Conservation (phyloP, 1,140 invertebrate genomes). For the Luehdorfia chinensis region DNA sequence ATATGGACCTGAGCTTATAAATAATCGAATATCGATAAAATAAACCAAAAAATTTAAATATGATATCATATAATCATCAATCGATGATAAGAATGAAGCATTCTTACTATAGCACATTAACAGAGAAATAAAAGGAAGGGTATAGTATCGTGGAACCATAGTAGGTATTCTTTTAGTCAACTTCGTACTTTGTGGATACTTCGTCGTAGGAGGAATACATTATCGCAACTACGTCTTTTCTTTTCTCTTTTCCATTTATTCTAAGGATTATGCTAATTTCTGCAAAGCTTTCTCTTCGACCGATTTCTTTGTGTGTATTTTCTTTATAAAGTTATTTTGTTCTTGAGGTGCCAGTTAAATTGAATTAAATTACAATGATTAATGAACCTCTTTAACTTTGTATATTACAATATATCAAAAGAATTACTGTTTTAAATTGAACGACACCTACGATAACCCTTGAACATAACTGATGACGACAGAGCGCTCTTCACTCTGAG, state of each 20-base stretch:
- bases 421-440: no score
- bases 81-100: no score
- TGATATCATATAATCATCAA: no score
- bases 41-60: no score
- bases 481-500: no score
- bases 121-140: neutral
- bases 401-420: no score
- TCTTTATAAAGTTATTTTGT: slow-evolving; percentile 10
- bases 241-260: slow-evolving; percentile 11
- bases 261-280: slow-evolving; percentile 18
- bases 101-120: neutral
- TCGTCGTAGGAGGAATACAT: slow-evolving; percentile 16
- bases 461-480: no score
- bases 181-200: slow-evolving; percentile 14
- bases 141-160: neutral
- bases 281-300: slow-evolving; percentile 12
- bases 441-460: no score
- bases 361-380: no score
- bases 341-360: neutral
- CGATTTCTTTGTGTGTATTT: slow-evolving; percentile 11
- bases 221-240: slow-evolving; percentile 17
- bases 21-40: no score
- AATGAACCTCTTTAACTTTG: no score
- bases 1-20: no score
- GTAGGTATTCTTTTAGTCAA: slow-evolving; percentile 11